Base-by-base conservation (phyloP, 2,888 invertebrate species). In the Chelonus formosanus region DNA sequence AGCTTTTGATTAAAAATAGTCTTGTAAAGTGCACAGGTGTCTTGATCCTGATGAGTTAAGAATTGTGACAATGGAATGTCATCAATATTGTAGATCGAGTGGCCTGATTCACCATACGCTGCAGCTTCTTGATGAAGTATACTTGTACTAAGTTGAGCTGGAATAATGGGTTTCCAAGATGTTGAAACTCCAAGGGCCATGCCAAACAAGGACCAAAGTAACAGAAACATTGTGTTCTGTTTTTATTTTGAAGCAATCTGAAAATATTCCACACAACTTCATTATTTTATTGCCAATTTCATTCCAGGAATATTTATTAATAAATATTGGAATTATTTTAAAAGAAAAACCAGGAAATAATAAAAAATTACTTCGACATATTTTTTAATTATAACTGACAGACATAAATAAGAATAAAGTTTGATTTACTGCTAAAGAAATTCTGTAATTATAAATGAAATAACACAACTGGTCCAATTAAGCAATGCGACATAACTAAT, bases 1-100 rank as follows among this genome's bases (percentile, higher is more conserved):
- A 91, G 85, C 70, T 91, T 90, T 76, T 91, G 90, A 75, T 88
- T 89, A 72, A 92, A 90, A 5, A 86, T 84, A 35, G 90, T 89
- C 78, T 92, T 92, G 83, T 91, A 90, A 4, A 91, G 86, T 68
- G 90, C 87, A 80, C 92, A 92, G 3, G 87, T 84, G 74, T 90
- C 90, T 56, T 85, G 81, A 1, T 80, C 76, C 3, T 83, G 72
- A 8, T 76, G 75, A 0, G 65, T 64, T 4, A 74, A 58, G 4
- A 74, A 74, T 7, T 75, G 74, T 5, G 73, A 71, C 3, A 71
- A 31, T 5, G 73, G 68, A 4, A 70, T 57, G 1, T 71, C 70
- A 4, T 76, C 76, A n/a, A 65, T 34, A 31, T 74, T 73, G 71
- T 71, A 79, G 34, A 73, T 63, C 3, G 68, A 55, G 5, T 60